Percentiles rank a stretch among this genome's conserved stretches.
phyloP scores from a whole-genome alignment of 2,113 vertebrate genomes.

The Aspiorhynchus laticeps region DNA sequence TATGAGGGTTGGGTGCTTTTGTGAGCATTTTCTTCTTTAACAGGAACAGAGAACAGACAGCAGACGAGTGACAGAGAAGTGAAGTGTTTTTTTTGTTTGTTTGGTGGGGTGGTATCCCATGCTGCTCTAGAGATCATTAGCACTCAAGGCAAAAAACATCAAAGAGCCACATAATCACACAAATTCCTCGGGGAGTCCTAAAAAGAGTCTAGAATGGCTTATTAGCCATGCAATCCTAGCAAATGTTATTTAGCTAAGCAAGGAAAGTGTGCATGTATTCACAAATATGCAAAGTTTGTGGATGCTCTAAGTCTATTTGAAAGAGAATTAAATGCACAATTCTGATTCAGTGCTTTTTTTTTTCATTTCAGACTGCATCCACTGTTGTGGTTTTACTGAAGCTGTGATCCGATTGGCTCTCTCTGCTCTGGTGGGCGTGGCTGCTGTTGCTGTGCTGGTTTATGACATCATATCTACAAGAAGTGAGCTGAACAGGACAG shows the following conservation, averaged over 20 bases:
- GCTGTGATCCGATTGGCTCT: not conserved
- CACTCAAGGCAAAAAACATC: not conserved
- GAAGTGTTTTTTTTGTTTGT: no score
- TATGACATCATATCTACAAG: conserved; percentile 13
- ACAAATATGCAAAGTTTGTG: no score
- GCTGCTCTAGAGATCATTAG: not conserved
- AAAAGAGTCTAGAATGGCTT: not conserved
- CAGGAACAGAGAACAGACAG: no score
- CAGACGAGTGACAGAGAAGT: not conserved
- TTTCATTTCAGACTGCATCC: not conserved
- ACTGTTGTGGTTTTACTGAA: not conserved
- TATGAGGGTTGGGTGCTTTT: no score
- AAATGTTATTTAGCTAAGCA: no score
- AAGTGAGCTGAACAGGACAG: not conserved
- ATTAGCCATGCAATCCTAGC: not conserved
- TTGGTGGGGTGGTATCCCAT: no score
- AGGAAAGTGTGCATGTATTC: no score
- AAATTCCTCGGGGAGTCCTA: not conserved
- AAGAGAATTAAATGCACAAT: not conserved
- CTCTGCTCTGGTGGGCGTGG: not conserved
- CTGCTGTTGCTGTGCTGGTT: not conserved
- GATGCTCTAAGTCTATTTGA: not conserved
- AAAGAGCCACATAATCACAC: not conserved
- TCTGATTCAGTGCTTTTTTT: not conserved
- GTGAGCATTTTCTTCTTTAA: no score